Percentiles rank a stretch among this genome's conserved stretches.
These are phyloP conservation scores for Hucho hucho DNA, from an alignment of 2,113 vertebrate genomes.

Conservation along the genomic window DNA sequence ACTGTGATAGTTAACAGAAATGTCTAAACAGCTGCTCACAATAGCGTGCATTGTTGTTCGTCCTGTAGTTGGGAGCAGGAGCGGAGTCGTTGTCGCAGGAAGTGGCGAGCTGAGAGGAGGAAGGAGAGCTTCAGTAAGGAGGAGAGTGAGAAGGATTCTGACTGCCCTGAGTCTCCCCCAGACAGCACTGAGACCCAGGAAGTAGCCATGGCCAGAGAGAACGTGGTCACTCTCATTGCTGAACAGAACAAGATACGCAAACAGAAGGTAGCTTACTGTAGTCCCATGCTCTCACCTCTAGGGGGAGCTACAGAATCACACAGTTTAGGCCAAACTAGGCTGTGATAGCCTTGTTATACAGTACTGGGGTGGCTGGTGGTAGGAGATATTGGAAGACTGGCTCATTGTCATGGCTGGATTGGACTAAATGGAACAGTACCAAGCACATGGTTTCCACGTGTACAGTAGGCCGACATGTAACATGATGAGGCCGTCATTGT, in stretches of 20 bases:
- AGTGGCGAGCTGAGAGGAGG: constrained; percentile 76
- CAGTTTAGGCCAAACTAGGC: too few species aligned
- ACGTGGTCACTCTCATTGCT: constrained; percentile 72
- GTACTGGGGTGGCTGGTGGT: too few species aligned
- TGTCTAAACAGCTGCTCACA: too few species aligned
- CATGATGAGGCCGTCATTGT: too few species aligned
- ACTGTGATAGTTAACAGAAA: too few species aligned
- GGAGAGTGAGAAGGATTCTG: constrained; percentile 84
- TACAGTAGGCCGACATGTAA: too few species aligned
- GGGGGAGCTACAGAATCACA: neutral
- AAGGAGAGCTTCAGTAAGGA: constrained; percentile 82
- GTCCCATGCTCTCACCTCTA: neutral
- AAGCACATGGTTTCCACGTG: too few species aligned
- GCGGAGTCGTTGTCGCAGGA: constrained; percentile 69
- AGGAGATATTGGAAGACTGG: too few species aligned
- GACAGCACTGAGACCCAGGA: constrained; percentile 78
- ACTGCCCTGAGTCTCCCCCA: constrained; percentile 77
- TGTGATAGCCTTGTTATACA: too few species aligned
- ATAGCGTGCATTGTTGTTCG: too few species aligned
- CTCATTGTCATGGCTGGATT: too few species aligned
- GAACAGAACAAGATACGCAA: constrained; percentile 81
- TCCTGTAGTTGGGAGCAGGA: constrained; percentile 85
- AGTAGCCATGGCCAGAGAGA: constrained; percentile 79
- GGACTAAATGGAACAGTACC: too few species aligned
- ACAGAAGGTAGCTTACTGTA: constrained; percentile 76